These are phyloP conservation scores for Apodemia mormo DNA, from an alignment of 2,888 invertebrate species.

Conservation along the genomic window DNA sequence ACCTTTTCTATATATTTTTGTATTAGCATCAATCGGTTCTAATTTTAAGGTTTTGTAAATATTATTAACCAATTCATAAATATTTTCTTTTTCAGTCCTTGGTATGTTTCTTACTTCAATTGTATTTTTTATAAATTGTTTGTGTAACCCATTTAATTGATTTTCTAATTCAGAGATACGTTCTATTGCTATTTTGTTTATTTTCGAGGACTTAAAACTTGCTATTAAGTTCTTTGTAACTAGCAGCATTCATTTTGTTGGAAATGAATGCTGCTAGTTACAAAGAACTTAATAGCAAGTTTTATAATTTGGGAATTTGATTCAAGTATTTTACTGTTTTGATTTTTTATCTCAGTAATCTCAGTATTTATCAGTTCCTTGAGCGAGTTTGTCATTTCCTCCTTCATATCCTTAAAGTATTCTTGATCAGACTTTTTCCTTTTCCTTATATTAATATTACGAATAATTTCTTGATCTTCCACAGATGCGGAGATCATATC, in stretches of 20 bases:
- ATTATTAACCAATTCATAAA: not conserved
- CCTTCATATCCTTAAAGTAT: not conserved
- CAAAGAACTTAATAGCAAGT: too few species aligned
- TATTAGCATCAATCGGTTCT: not conserved
- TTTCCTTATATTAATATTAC: not conserved
- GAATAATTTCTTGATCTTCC: not conserved
- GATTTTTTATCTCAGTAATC: slow-evolving; percentile 16
- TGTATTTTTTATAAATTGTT: not conserved
- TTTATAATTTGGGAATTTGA: not conserved
- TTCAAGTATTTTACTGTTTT: slow-evolving; percentile 4
- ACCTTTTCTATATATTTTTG: not conserved
- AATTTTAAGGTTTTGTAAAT: not conserved
- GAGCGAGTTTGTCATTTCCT: not conserved
- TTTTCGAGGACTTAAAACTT: not conserved
- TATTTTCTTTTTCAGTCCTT: not conserved
- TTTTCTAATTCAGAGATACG: not conserved
- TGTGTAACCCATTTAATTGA: not conserved
- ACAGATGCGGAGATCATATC: not conserved
- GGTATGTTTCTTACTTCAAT: not conserved
- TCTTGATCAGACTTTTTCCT: not conserved
- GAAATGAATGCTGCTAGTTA: too few species aligned
- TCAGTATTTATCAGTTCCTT: slow-evolving; percentile 25
- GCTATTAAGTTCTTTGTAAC: not conserved
- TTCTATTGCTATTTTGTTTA: not conserved
- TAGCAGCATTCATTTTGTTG: not conserved